A percentile compares a stretch with the other conserved stretches of the same genome.
Conservation (phyloP, 2,797 vertebrate genomes). For the Myotis planiceps region DNA sequence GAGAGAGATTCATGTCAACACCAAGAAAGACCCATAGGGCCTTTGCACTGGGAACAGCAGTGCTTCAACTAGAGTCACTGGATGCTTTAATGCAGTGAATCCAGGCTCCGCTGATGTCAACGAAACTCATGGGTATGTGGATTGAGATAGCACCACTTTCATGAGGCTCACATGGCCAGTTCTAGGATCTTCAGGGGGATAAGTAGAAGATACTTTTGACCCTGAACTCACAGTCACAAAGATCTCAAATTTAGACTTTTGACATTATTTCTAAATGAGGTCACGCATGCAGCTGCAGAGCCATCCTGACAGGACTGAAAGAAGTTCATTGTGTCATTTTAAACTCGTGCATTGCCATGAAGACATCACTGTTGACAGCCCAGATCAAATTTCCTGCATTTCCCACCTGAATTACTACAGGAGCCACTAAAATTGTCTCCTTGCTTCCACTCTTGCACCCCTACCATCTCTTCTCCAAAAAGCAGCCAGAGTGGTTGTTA, state of each 20-base stretch:
- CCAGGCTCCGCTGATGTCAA: background rate
- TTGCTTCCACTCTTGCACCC: background rate
- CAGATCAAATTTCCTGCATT: background rate
- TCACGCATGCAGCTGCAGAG: conserved; percentile 56
- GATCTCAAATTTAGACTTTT: conserved; percentile 41
- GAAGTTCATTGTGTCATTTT: conserved; percentile 52
- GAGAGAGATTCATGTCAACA: background rate
- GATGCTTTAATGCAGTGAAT: background rate
- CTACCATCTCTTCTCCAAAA: background rate
- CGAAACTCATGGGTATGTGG: background rate
- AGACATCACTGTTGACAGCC: background rate
- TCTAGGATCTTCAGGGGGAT: background rate
- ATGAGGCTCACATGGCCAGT: background rate
- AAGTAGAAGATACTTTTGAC: background rate
- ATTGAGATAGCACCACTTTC: fast-evolving
- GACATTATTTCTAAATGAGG: conserved; percentile 70
- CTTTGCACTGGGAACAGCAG: background rate
- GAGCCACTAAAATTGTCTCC: background rate
- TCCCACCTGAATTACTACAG: conserved; percentile 24
- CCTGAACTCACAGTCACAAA: background rate
- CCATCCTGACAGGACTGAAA: conserved; percentile 23
- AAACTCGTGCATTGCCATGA: background rate
- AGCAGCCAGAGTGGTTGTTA: background rate
- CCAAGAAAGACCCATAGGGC: background rate
- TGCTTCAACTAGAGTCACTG: background rate